Evolutionary conservation across 2,888 invertebrate genomes (phyloP).

Genomic region (Archaeoteleia sp.): DNA sequence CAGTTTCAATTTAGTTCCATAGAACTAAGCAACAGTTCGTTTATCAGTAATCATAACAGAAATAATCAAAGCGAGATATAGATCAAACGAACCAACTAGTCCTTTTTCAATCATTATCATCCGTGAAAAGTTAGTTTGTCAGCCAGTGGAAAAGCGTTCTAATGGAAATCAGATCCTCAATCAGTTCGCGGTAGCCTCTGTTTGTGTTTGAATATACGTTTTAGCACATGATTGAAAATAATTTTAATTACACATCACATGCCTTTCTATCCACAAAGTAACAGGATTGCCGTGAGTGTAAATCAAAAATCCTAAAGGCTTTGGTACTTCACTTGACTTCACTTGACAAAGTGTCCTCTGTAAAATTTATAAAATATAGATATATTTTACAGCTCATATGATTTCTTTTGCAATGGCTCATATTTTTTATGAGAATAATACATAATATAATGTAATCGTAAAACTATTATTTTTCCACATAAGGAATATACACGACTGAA

Average conservation of each 20-base stretch:
- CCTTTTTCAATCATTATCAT: slow-evolving; percentile 40
- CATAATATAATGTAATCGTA: too few species aligned
- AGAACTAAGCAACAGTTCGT: slow-evolving; percentile 36
- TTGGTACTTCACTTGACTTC: too few species aligned
- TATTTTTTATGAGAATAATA: too few species aligned
- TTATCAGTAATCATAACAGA: slow-evolving; percentile 25
- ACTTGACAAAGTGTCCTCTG: too few species aligned
- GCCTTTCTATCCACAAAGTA: neutral
- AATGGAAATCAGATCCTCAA: slow-evolving; percentile 34
- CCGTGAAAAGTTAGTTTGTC: slow-evolving; percentile 38
- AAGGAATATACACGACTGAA: too few species aligned
- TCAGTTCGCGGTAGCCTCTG: slow-evolving; percentile 27
- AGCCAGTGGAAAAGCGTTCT: slow-evolving; percentile 34
- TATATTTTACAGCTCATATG: too few species aligned
- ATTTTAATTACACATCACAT: slow-evolving; percentile 28
- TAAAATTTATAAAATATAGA: too few species aligned
- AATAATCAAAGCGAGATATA: slow-evolving; percentile 35
- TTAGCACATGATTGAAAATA: slow-evolving; percentile 16
- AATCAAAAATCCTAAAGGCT: too few species aligned
- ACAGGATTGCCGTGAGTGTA: too few species aligned
- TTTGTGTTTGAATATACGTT: slow-evolving; percentile 14
- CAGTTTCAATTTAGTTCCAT: slow-evolving; percentile 26
- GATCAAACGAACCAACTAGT: slow-evolving; percentile 41
- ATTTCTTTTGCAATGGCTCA: too few species aligned
- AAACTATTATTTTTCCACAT: too few species aligned